Evolutionary conservation across 2,113 vertebrate genomes (phyloP).

Genomic region (Arizona elegans): DNA sequence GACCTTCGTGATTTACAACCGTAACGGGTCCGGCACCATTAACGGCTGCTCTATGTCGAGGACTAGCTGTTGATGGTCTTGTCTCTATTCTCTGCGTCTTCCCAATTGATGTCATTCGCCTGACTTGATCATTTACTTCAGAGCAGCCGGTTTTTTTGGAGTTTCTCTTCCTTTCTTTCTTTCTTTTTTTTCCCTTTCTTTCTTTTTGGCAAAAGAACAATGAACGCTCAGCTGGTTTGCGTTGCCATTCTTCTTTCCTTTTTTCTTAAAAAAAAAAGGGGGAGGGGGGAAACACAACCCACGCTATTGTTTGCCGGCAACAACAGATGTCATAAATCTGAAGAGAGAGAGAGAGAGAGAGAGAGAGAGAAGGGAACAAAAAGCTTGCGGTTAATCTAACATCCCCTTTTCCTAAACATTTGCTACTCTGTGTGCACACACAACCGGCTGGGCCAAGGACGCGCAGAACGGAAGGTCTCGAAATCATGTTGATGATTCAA

Average conservation of each 20-base stretch:
- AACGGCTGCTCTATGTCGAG: not conserved
- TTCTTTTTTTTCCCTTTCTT: not conserved
- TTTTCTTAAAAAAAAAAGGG: too few species aligned
- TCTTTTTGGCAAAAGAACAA: slow-evolving; percentile 52
- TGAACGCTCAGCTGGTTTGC: slow-evolving; percentile 65
- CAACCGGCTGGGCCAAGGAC: not conserved
- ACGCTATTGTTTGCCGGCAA: slow-evolving; percentile 63
- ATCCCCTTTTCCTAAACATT: slow-evolving; percentile 59
- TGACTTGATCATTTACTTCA: slow-evolving; percentile 48
- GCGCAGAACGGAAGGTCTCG: not conserved
- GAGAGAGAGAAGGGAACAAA: slow-evolving; percentile 27
- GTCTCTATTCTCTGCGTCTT: slow-evolving; percentile 60
- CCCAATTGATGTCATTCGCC: slow-evolving; percentile 60
- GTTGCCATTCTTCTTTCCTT: slow-evolving; percentile 33
- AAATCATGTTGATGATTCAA: not conserved
- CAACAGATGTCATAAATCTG: slow-evolving; percentile 67
- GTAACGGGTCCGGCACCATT: not conserved
- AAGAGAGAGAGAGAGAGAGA: slow-evolving; percentile 31
- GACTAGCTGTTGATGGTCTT: slow-evolving; percentile 40
- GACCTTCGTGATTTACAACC: not conserved
- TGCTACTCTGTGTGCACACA: not conserved
- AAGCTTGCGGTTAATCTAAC: slow-evolving; percentile 58
- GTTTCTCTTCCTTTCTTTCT: not conserved
- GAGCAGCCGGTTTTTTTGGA: slow-evolving; percentile 9
- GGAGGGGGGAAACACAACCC: too few species aligned